phyloP scores from a whole-genome alignment of 2,797 vertebrate genomes.

The Cirrhinus molitorella region DNA sequence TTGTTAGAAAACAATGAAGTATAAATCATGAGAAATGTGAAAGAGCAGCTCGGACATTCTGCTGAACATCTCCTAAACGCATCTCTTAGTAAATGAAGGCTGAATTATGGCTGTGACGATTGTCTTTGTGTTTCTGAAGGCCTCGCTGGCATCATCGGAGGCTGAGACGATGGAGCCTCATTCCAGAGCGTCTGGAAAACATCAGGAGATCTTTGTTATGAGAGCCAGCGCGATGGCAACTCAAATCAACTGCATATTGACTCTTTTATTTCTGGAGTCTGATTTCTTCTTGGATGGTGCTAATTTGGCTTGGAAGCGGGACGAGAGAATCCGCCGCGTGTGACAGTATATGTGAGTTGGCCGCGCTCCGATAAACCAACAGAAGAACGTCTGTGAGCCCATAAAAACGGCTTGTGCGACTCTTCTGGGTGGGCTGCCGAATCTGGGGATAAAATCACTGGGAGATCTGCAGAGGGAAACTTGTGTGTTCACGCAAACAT shows the following conservation, averaged over 20 bases:
- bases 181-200: constrained; percentile 79
- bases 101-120: constrained; percentile 51
- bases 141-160: constrained; percentile 25
- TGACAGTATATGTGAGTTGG: constrained; percentile 43
- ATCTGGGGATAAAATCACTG: background rate
- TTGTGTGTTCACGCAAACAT: constrained; percentile 16
- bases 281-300: constrained; percentile 68
- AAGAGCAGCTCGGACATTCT: background rate
- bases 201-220: constrained; percentile 79
- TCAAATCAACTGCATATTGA: constrained; percentile 67
- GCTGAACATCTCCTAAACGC: background rate
- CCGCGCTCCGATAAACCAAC: constrained; percentile 61
- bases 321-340: background rate
- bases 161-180: constrained; percentile 63
- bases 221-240: constrained; percentile 71
- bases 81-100: background rate
- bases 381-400: constrained; percentile 67
- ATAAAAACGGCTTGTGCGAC: constrained; percentile 66
- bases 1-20: no score
- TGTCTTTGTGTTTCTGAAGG: constrained; percentile 78
- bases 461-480: background rate
- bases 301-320: constrained; percentile 66
- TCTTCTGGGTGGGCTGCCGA: constrained; percentile 77
- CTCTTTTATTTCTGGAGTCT: constrained; percentile 49
- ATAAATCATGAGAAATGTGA: no score